Conservation (phyloP, 2,797 vertebrate species). For the Anguilla anguilla region DNA sequence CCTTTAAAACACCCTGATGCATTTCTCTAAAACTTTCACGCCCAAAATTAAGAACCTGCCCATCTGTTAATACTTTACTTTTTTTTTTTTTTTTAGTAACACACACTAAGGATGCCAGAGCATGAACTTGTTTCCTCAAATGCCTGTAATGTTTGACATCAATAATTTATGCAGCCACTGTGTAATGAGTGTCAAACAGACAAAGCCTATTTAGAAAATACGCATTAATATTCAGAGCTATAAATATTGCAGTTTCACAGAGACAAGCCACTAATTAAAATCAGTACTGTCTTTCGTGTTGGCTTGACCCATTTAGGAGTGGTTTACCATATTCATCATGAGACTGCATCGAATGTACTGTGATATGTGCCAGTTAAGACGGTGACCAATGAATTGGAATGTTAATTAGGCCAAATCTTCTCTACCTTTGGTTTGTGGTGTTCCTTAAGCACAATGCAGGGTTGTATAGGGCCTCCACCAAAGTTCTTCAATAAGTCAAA, state of each 20-base stretch:
- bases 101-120: background rate
- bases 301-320: slow-evolving; percentile 7
- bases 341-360: background rate
- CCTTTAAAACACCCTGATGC: background rate
- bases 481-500: background rate
- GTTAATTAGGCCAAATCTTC: background rate
- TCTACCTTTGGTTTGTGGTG: background rate
- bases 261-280: background rate
- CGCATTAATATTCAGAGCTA: background rate
- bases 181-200: background rate
- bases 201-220: background rate
- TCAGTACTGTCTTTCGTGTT: background rate
- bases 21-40: background rate
- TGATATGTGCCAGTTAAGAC: background rate
- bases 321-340: background rate
- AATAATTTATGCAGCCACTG: slow-evolving; percentile 2
- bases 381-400: background rate
- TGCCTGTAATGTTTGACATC: too few relatives aligned
- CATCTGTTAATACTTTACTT: background rate
- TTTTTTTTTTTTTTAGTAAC: background rate
- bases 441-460: background rate
- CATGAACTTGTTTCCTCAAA: background rate
- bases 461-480: background rate
- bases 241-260: background rate
- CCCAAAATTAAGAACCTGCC: background rate